phyloP scores from a whole-genome alignment of 2,888 invertebrate species.

The Cataglyphis albicans region DNA sequence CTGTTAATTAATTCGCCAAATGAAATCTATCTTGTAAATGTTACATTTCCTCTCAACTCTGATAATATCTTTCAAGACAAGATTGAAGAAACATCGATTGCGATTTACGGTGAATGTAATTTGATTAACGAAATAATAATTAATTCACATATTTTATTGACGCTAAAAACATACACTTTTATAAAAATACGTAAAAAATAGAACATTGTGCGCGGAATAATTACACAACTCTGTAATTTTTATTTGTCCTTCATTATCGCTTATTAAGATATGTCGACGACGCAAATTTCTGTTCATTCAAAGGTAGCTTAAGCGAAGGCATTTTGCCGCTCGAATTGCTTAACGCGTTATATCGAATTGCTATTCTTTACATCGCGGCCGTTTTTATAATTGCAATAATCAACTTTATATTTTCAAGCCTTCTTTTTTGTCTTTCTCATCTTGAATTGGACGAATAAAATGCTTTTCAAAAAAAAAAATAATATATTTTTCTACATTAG shows the following conservation, averaged over 20 bases:
- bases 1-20: background rate
- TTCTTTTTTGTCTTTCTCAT: background rate
- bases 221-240: background rate
- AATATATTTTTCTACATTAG: constrained; percentile 39
- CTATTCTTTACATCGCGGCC: constrained; percentile 35
- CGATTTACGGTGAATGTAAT: background rate
- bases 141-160: background rate
- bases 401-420: constrained; percentile 44
- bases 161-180: background rate
- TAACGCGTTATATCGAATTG: background rate
- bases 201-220: background rate
- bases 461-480: constrained; percentile 19
- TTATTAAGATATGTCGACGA: background rate
- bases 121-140: background rate
- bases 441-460: constrained; percentile 7
- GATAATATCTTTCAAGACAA: background rate
- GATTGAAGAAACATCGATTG: background rate
- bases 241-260: background rate
- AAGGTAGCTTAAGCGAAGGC: constrained; percentile 10
- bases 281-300: background rate
- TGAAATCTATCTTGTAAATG: constrained; percentile 1
- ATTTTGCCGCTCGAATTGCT: constrained; percentile 2
- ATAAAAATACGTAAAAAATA: background rate
- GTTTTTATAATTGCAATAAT: constrained; percentile 40
- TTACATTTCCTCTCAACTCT: background rate